Evolutionary conservation across 2,113 vertebrate species (phyloP), one percentile per base, ranked within the genome.

Genomic region (Chrysemys picta): DNA sequence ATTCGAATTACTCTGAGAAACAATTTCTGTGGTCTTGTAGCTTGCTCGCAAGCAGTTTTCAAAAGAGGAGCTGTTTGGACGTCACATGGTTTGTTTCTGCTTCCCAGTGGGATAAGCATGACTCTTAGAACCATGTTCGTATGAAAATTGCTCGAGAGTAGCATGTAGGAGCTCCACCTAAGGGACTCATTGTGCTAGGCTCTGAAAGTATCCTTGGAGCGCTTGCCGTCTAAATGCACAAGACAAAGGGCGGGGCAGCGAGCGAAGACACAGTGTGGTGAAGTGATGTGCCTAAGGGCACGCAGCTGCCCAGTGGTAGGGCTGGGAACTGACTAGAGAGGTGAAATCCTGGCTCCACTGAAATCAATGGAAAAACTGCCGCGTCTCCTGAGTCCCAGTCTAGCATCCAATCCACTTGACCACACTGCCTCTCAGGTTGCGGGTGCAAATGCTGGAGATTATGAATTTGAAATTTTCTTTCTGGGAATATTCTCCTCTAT

Each of bases 71-170:
- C 16, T 69, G 62, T 19, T n/a, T n/a, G 62, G 31, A 79, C 22
- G 52, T 4, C 47, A 82, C 45, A 42, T 84, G n/a, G 47, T 91
- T 90, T 93, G 16, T 16, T 94, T 80, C 79, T 78, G 5, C 75
- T 91, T 91, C 91, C 86, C 88, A 29, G 29, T 89, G 86, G 89
- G 52, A 65, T 38, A 0, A 4, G 49, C 45, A 35, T 10, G 1
- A 29, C 5, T 45, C 38, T 76, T 25, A 38, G 38, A 42, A 38
- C 10, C 5, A 2, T 7, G 82, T 95, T 85, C 83, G 91, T 75
- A 84, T 82, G n/a, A n/a, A 94, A 91, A 62, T 52, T 59, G 69
- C 72, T 90, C 89, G 45, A 82, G 38, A 93, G 47, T 75, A 93
- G 84, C 75, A 82, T 80, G 81, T 91, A 76, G 38, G 5, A 6